Base-by-base conservation (phyloP, 2,888 invertebrate genomes). In the Drosophila algonquin region DNA sequence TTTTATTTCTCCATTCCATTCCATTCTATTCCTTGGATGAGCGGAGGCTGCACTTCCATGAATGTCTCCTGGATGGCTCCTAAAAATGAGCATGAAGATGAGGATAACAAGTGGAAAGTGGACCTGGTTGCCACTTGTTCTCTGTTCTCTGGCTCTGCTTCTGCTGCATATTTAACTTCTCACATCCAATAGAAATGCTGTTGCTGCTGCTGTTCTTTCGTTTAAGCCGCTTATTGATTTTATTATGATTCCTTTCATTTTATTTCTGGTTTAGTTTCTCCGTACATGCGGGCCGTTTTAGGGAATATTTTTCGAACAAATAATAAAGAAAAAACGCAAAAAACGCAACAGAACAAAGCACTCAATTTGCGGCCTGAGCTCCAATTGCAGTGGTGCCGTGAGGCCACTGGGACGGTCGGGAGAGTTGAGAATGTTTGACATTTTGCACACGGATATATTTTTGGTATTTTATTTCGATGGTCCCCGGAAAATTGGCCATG, bases 1-100 rank as follows among this genome's bases (percentile, higher is more conserved):
- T 73, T 73, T 50, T 50, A 59, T 69, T 60, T 59, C 24, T 73
- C 40, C 45, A 51, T 69, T 51, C 30, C 60, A 54, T 21, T 21
- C 40, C 45, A 51, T 69, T 51, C 30, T 54, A 54, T 44, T 60
- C 27, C 45, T 50, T 63, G 16, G 21, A 35, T 27, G n/a, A 21
- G 21, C 12, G 35, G 24, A 24, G 24, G 35, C 71, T 30, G 16
- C 30, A 57, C 58, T 53, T n/a, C n/a, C 24, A 44, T 24, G 21
- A 14, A 21, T 14, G 6, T 14, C 40, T 35, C 32, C 32, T 9
- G 35, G 5, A 40, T 14, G 40, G 40, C 14, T 14, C 14, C 40
- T 1, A 40, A 14, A 14, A 6, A 14, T 40, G 14, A 40, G 40
- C 6, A 14, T 40, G 40, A 40, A 7, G 30, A 30, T 7, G 8